Evolutionary conservation across 2,113 vertebrate genomes (phyloP), one percentile per base, ranked within the genome.

Genomic region (Lepus timidus): DNA sequence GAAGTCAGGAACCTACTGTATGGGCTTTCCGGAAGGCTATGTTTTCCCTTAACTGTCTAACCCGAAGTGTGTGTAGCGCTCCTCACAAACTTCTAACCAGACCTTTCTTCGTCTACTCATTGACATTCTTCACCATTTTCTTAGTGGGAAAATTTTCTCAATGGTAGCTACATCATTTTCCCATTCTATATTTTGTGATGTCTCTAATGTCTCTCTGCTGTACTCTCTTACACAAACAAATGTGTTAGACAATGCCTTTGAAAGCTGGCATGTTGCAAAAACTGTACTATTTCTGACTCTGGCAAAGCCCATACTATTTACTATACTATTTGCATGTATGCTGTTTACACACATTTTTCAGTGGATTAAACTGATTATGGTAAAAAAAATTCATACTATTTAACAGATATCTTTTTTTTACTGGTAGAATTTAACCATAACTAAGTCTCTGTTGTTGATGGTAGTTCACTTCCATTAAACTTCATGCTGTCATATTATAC

Each of bases 11-110:
- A 49, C 16, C 44, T 1, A 9, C 29, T 78, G 58, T 13, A 20
- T 80, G 58, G 71, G 4, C 39, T 83, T 62, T 82, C 6, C 29
- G 64, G 16, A 31, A 85, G 20, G 17, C 27, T 31, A 10, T 23
- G 3, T 33, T 9, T 6, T 4, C 12, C 17, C 11, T 58, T n/a
- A 11, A 68, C 19, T 64, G 25, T 36, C n/a, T 27, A n/a, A 51
- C 17, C 39, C 0, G 0, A 79, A 10, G 11, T 33, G 2, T 31
- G 4, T 67, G 27, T 49, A 10, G 62, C 61, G n/a, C 1, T 8
- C 22, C 9, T 23, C 9, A 67, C 23, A 9, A 8, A 2, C 9
- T 52, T 44, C 52, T 2, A 13, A 2, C 20, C 16, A 5, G 4
- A 23, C 13, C 29, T 6, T 19, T 9, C 16, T 71, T 44, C 31